These are phyloP conservation scores for Leucophenga montana DNA, from an alignment of 2,888 invertebrate species.

Conservation along the genomic window DNA sequence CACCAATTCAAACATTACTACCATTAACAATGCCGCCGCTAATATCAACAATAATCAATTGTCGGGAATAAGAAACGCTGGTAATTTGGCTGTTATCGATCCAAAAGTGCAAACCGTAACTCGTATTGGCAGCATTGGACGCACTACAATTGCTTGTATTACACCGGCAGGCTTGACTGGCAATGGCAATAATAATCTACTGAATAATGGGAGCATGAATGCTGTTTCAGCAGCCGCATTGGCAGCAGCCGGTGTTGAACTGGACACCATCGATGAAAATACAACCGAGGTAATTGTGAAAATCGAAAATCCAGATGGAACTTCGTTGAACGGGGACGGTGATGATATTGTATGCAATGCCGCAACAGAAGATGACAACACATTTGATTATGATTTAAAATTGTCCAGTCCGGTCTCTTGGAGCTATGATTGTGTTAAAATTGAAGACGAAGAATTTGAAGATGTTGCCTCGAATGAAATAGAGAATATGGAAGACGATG, in stretches of 20 bases:
- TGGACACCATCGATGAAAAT: constrained; percentile 67
- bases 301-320: constrained; percentile 65
- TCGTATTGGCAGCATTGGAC: constrained; percentile 68
- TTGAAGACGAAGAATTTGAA: constrained; percentile 71
- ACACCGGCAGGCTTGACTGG: constrained; percentile 54
- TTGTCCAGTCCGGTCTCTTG: constrained; percentile 72
- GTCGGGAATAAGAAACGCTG: constrained; percentile 2
- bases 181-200: constrained; percentile 48
- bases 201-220: constrained; percentile 59
- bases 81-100: constrained; percentile 27
- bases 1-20: constrained; percentile 37
- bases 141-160: constrained; percentile 68
- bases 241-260: constrained; percentile 67
- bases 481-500: constrained; percentile 68
- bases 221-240: constrained; percentile 63
- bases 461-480: constrained; percentile 62
- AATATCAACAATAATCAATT: constrained; percentile 24
- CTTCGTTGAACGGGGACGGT: constrained; percentile 61
- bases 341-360: constrained; percentile 61
- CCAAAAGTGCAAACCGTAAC: constrained; percentile 59
- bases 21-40: constrained; percentile 33
- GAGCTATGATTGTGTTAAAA: constrained; percentile 72
- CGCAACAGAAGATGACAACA: constrained; percentile 61
- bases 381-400: constrained; percentile 71
- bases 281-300: constrained; percentile 71